phyloP scores from a whole-genome alignment of 2,113 vertebrate species.

The Ptilonorhynchus violaceus region DNA sequence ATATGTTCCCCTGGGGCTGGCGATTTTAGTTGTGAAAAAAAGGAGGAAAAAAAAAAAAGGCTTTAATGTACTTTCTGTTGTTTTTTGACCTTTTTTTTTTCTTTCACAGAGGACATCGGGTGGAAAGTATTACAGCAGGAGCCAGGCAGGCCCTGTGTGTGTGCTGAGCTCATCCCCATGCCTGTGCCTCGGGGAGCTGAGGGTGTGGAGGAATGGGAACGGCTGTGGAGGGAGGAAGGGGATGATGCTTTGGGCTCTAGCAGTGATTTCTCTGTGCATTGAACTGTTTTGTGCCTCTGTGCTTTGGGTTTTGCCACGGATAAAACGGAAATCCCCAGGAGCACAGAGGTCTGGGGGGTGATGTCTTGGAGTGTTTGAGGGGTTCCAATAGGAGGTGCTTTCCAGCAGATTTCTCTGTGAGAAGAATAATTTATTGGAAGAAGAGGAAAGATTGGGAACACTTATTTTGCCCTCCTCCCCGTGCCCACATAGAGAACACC shows the following conservation, averaged over 20 bases:
- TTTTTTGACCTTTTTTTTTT: not conserved
- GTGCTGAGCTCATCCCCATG: not conserved
- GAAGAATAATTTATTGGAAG: not conserved
- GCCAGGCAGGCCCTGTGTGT: not conserved
- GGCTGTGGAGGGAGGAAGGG: not conserved
- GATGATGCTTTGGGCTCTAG: not conserved
- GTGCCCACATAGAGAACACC: not conserved
- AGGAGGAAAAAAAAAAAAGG: not conserved
- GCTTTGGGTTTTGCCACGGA: not conserved
- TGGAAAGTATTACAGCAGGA: slow-evolving; percentile 18
- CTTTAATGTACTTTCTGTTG: not conserved
- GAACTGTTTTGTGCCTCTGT: not conserved
- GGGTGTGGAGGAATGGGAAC: accelerated
- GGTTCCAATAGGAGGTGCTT: not conserved
- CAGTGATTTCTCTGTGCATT: not conserved
- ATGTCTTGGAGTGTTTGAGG: not conserved
- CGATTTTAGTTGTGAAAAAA: not conserved
- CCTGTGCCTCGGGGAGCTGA: accelerated
- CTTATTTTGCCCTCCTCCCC: not conserved
- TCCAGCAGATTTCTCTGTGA: not conserved
- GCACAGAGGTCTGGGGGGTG: not conserved
- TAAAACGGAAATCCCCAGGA: not conserved
- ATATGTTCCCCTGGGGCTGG: slow-evolving; percentile 23
- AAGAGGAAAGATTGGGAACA: not conserved
- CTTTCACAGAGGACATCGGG: not conserved